Evolutionary conservation across 2,888 invertebrate species (phyloP), one percentile per base, ranked within the genome.

Genomic region (Bellardia pandia): DNA sequence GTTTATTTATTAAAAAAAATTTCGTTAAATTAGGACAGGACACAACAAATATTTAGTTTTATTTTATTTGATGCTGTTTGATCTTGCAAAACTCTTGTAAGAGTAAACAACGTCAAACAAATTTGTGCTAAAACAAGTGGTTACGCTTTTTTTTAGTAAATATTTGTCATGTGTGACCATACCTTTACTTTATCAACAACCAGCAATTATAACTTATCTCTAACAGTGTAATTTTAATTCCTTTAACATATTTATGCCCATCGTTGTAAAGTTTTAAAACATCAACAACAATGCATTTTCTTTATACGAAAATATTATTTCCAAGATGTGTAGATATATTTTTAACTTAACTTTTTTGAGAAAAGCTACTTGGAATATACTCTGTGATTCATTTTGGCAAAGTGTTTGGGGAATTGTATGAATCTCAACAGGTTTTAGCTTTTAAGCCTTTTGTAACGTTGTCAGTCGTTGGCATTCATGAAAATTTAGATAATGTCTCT

Each of bases 361-460:
- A 77, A 79, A 87, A 81, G 48, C 81, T 42, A 69, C 72, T 72
- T 80, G 45, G 60, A 74, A 79, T 2, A 45, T 69, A 77, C 58
- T 62, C 76, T 56, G 78, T 86, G 82, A 85, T 86, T 83, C 89
- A 90, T 91, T 91, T 92, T 92, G 91, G 90, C 90, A 91, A 92
- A 92, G 93, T 92, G 93, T 92, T 93, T 89, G 89, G 93, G 93
- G 93, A 93, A 92, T 93, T 93, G 92, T 89, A 89, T 90, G 90
- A 90, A 92, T 93, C 93, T 93, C 93, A 93, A 93, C 93, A 93
- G 93, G 93, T 93, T 93, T 93, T 91, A 91, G 93, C 93, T 93
- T 92, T 93, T 93, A 89, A 88, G 88, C 87, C 86, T 87, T 87
- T 86, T 88, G 80, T 66, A 81, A 56, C 51, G 40, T 77, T 80